These are phyloP conservation scores for Cryptotis parvus DNA, from an alignment of 2,113 vertebrate species.

Conservation along the genomic window DNA sequence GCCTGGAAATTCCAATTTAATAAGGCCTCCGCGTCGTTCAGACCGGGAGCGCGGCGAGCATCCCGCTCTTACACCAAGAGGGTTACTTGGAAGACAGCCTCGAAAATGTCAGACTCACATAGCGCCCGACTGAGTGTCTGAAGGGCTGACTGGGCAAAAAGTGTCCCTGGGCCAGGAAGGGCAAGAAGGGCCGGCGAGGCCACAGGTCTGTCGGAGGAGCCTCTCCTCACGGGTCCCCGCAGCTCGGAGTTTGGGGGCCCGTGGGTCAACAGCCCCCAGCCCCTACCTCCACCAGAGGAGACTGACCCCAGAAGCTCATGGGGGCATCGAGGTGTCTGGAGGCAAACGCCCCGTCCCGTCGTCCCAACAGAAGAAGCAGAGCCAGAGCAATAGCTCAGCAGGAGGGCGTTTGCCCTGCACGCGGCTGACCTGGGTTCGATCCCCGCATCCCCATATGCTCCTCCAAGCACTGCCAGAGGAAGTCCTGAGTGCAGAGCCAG, in stretches of 20 bases:
- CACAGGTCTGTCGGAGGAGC: not conserved
- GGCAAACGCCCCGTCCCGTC: fast-evolving
- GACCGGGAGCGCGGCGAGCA: conserved; percentile 40
- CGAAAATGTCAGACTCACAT: conserved; percentile 68
- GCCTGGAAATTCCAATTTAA: conserved; percentile 80
- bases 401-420: too few relatives aligned
- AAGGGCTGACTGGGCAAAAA: conserved; percentile 57
- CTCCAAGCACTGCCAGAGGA: too few relatives aligned
- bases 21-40: conserved; percentile 70
- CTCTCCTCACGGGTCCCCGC: too few relatives aligned
- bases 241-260: too few relatives aligned
- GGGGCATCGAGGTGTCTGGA: fast-evolving
- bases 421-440: too few relatives aligned
- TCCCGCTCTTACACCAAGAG: conserved; percentile 24
- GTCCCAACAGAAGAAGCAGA: too few relatives aligned
- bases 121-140: conserved; percentile 1
- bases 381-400: too few relatives aligned
- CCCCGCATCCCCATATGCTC: too few relatives aligned
- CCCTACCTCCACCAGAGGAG: fast-evolving
- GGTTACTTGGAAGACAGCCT: conserved; percentile 68
- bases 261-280: too few relatives aligned
- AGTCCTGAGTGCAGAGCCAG: too few relatives aligned
- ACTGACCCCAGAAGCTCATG: not conserved
- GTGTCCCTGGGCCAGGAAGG: not conserved
- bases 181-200: too few relatives aligned